phyloP scores from a whole-genome alignment of 2,888 invertebrate genomes.

The Caenorhabditis afra region DNA sequence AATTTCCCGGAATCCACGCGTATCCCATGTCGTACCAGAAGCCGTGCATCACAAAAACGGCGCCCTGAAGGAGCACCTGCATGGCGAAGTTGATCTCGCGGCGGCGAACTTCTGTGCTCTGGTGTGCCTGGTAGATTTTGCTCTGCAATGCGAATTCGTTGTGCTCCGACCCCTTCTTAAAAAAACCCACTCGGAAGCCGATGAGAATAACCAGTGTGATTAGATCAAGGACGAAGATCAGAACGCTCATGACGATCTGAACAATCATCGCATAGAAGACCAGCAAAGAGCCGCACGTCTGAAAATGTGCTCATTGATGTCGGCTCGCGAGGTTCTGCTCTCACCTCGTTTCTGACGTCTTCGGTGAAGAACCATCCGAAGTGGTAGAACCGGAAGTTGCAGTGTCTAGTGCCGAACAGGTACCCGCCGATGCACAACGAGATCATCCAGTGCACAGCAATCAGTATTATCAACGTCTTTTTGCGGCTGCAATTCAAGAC shows the following conservation, averaged over 20 bases:
- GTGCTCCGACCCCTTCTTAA: no score
- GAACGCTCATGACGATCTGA: neutral
- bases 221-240: slow-evolving; percentile 17
- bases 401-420: neutral
- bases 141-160: no score
- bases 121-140: slow-evolving; percentile 7
- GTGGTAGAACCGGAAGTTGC: slow-evolving; percentile 24
- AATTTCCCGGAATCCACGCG: slow-evolving; percentile 9
- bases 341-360: neutral
- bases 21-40: slow-evolving; percentile 41
- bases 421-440: no score
- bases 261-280: slow-evolving; percentile 3
- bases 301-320: neutral
- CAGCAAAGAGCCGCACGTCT: neutral
- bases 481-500: no score
- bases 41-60: slow-evolving; percentile 18
- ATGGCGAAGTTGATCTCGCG: slow-evolving; percentile 31
- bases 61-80: slow-evolving; percentile 43
- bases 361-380: slow-evolving; percentile 33
- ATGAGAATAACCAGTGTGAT: slow-evolving; percentile 16
- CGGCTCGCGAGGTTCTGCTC: no score
- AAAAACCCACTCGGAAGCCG: slow-evolving; percentile 8
- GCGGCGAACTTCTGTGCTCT: slow-evolving; percentile 4
- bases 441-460: no score
- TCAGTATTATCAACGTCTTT: no score